These are phyloP conservation scores for Megathymus violae DNA, from an alignment of 1,140 invertebrate genomes.

Conservation along the genomic window DNA sequence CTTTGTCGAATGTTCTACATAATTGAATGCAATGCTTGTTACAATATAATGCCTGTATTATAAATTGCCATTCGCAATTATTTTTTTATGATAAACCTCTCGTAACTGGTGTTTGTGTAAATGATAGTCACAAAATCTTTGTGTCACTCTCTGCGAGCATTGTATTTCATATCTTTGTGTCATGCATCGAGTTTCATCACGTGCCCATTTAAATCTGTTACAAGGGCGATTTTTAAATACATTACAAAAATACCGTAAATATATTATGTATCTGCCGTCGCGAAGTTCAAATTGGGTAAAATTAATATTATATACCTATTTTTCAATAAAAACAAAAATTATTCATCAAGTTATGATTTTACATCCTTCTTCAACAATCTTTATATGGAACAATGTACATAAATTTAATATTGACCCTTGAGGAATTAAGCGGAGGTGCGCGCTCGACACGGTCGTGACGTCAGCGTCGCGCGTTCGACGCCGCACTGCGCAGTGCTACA, in stretches of 20 bases:
- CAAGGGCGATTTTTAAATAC: conserved; percentile 22
- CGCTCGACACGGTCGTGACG: conserved; percentile 58
- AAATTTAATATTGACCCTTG: background rate
- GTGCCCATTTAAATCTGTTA: conserved; percentile 10
- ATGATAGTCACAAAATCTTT: background rate
- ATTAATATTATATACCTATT: no score
- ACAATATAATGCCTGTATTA: background rate
- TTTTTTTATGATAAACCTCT: no score
- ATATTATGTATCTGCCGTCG: no score
- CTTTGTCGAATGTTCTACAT: conserved; percentile 23
- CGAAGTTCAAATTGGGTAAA: no score
- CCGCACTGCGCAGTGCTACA: conserved; percentile 47
- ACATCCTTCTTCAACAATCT: no score
- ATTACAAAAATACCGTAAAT: background rate
- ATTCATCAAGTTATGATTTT: no score
- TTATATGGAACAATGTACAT: no score
- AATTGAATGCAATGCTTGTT: conserved; percentile 18
- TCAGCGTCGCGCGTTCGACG: conserved; percentile 50
- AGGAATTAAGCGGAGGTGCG: conserved; percentile 1
- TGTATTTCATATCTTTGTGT: conserved; percentile 5
- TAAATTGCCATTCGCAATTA: no score
- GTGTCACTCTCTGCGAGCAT: background rate
- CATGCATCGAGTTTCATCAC: conserved; percentile 9
- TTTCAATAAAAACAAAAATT: no score
- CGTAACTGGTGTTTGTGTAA: no score